Percentiles rank a stretch among this genome's conserved stretches.
phyloP scores from a whole-genome alignment of 2,888 invertebrate genomes.

The Dichetophora obliterata region DNA sequence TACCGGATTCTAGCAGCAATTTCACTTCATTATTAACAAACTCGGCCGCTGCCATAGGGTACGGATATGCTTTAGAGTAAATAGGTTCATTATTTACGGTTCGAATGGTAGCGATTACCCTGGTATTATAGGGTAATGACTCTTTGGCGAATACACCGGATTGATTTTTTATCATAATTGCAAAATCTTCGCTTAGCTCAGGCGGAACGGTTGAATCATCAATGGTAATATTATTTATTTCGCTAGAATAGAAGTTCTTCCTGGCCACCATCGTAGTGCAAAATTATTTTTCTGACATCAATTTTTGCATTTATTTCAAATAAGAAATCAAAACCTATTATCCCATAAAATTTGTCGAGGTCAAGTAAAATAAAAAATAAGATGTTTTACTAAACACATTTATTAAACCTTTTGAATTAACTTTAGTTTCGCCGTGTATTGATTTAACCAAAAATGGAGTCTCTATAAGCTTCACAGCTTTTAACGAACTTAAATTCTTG shows the following conservation, averaged over 20 bases:
- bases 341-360: not conserved
- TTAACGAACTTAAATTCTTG: too few species aligned
- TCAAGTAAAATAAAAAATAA: not conserved
- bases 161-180: slow-evolving; percentile 18
- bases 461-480: not conserved
- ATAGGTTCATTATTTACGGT: slow-evolving; percentile 26
- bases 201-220: slow-evolving; percentile 35
- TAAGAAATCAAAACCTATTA: slow-evolving; percentile 16
- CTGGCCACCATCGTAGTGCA: too few species aligned
- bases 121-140: slow-evolving; percentile 23
- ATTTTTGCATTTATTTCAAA: not conserved
- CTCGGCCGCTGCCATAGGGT: slow-evolving; percentile 10
- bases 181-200: not conserved
- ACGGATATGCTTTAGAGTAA: slow-evolving; percentile 30
- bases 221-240: not conserved
- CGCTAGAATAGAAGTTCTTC: too few species aligned
- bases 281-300: not conserved
- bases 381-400: slow-evolving; percentile 22
- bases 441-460: too few species aligned
- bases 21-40: too few species aligned
- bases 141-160: not conserved
- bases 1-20: too few species aligned
- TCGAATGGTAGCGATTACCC: slow-evolving; percentile 41
- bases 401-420: not conserved
- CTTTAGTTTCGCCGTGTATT: too few species aligned